These are phyloP conservation scores for Diuraphis noxia DNA, from an alignment of 1,140 invertebrate genomes.

Conservation along the genomic window DNA sequence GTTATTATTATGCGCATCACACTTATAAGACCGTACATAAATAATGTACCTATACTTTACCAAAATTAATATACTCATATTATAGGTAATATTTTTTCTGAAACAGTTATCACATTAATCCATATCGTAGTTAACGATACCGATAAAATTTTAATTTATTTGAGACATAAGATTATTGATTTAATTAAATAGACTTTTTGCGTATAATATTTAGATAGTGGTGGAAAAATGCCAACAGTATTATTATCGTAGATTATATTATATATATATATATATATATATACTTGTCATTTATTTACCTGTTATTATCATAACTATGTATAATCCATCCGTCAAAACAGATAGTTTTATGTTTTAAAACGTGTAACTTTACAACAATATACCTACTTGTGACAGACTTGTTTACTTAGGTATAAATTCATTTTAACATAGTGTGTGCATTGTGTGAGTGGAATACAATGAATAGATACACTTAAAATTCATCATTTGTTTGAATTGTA, in stretches of 20 bases:
- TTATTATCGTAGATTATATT: neutral
- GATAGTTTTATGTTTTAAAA: neutral
- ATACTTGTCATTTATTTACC: no score
- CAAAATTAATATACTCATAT: no score
- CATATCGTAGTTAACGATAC: neutral
- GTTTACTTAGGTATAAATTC: constrained; percentile 2
- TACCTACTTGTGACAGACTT: neutral
- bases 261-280: neutral
- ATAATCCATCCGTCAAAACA: neutral
- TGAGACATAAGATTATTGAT: neutral
- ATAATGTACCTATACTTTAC: neutral
- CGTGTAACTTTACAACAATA: constrained; percentile 1
- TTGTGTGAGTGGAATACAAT: neutral
- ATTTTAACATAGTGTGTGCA: neutral
- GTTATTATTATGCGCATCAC: neutral
- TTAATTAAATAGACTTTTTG: neutral
- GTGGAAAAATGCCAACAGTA: neutral
- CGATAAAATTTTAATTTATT: neutral
- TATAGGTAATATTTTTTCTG: neutral
- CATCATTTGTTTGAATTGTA: neutral
- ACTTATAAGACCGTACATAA: neutral
- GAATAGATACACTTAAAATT: neutral
- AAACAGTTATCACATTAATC: neutral
- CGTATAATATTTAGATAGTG: neutral
- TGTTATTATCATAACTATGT: neutral